Evolutionary conservation across 2,888 invertebrate species (phyloP).

Genomic region (Chloroclysta siterata): DNA sequence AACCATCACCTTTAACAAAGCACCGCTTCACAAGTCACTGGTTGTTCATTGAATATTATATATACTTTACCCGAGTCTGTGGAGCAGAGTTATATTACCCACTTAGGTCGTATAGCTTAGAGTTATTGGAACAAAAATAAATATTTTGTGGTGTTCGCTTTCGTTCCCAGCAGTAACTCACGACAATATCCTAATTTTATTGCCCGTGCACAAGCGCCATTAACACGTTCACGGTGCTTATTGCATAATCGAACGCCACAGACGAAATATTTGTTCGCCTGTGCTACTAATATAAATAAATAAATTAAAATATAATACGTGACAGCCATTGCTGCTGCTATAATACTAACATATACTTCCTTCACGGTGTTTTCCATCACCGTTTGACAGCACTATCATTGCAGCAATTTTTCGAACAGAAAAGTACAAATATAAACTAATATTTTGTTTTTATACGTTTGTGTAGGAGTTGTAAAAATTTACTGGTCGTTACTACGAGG

Average conservation of each 20-base stretch:
- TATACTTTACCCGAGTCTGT: too few relatives aligned
- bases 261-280: constrained; percentile 19
- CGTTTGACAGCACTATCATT: too few relatives aligned
- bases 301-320: too few relatives aligned
- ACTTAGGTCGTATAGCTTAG: not conserved
- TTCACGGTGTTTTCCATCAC: too few relatives aligned
- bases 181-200: constrained; percentile 28
- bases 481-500: constrained; percentile 57
- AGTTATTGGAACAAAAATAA: too few relatives aligned
- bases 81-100: too few relatives aligned
- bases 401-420: too few relatives aligned
- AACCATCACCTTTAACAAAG: too few relatives aligned
- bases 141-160: not conserved
- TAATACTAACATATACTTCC: too few relatives aligned
- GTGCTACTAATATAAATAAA: constrained; percentile 7
- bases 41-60: too few relatives aligned
- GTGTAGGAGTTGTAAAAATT: constrained; percentile 63
- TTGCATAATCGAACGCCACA: constrained; percentile 29
- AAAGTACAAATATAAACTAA: constrained; percentile 25
- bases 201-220: constrained; percentile 25
- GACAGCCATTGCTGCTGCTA: too few relatives aligned
- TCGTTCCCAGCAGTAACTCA: constrained; percentile 18
- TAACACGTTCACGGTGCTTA: constrained; percentile 29
- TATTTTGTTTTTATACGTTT: constrained; percentile 60
- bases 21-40: too few relatives aligned